Base-by-base conservation (phyloP, 2,797 vertebrate genomes). In the Sitta carolinensis region DNA sequence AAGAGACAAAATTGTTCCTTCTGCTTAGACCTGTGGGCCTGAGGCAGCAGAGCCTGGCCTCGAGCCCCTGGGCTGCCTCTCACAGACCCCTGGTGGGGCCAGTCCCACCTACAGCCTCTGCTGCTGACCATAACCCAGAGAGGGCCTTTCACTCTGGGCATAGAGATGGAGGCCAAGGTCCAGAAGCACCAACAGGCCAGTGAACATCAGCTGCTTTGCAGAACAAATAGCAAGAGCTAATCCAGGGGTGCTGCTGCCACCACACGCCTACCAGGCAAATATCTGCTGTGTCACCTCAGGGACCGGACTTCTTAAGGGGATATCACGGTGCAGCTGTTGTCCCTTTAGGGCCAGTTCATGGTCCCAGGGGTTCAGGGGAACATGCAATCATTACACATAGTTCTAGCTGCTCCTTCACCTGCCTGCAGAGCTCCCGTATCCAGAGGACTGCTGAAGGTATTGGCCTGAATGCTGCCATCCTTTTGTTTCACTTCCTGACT, bases 401-500 rank as follows among this genome's bases (percentile, higher is more conserved):
- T 10, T 84, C 61, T n/a, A 76, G 34, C 45, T 82, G 55, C 70
- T 93, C 34, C 59, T 90, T 69, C 45, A 70, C 51, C 40, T 90
- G 73, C 76, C 73, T 52, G 59, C 89, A 88, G 43, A 73, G 67
- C 67, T 79, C 66, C 7, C 1, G 4, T 45, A 66, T 81, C 57
- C 87, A 0, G 7, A 85, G 16, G 52, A 59, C 76, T 82, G 59
- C 52, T 50, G 42, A 75, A 86, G 63, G 70, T 69, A 85, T 66
- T 81, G 89, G 89, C 62, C 76, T 58, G 52, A 89, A 68, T 83
- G 61, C 81, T 92, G 68, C 68, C 84, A 93, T 84, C 48, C 13
- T 90, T 96, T 90, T 90, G 89, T 94, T 94, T 89, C 93, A 43
- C 45, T 92, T 91, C 47, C 79, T 88, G 90, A 94, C 38, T 45